These are phyloP conservation scores for Volucella inflata DNA, from an alignment of 2,888 invertebrate species.

Conservation along the genomic window DNA sequence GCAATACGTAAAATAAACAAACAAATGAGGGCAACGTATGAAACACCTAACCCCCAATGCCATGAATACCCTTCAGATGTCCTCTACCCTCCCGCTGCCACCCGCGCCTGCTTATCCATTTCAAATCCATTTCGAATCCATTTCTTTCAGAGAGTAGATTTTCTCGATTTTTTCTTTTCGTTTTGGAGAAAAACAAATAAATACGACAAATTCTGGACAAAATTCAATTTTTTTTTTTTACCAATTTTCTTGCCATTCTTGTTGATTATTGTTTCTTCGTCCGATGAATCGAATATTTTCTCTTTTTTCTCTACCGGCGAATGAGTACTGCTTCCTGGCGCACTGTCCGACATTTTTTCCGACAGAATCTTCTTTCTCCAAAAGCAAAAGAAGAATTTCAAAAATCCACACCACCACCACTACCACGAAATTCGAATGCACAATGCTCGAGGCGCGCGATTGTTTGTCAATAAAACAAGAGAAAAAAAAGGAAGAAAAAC, in stretches of 20 bases:
- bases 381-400: slow-evolving; percentile 6
- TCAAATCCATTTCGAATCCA: background rate
- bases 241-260: slow-evolving; percentile 36
- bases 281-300: slow-evolving; percentile 10
- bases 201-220: slow-evolving; percentile 3
- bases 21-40: background rate
- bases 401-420: slow-evolving; percentile 35
- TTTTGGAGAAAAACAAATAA: background rate
- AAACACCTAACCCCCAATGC: slow-evolving; percentile 11
- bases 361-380: slow-evolving; percentile 7
- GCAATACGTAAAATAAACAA: background rate
- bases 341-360: slow-evolving; percentile 59
- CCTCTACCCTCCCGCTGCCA: slow-evolving; percentile 43
- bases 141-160: background rate
- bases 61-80: slow-evolving; percentile 69
- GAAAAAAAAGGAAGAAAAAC: slow-evolving; percentile 7
- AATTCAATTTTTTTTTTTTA: slow-evolving; percentile 36
- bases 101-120: background rate
- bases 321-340: slow-evolving; percentile 32
- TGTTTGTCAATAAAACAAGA: slow-evolving; percentile 59
- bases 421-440: slow-evolving; percentile 11
- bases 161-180: no score
- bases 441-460: slow-evolving; percentile 35
- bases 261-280: background rate
- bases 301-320: slow-evolving; percentile 55